phyloP scores from a whole-genome alignment of 2,888 invertebrate genomes.

The Chloromyia formosa region DNA sequence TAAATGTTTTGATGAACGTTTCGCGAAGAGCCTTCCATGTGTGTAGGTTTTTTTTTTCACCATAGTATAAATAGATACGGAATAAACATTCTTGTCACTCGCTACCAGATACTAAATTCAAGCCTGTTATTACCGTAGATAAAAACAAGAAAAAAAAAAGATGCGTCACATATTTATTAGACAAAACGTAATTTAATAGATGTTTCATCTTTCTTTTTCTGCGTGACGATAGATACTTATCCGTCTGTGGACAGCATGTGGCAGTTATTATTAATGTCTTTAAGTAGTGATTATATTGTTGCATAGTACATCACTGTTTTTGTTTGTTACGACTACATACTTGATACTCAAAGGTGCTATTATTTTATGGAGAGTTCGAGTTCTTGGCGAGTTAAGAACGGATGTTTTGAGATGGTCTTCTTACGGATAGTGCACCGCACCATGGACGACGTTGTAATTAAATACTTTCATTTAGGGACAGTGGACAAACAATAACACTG shows the following conservation, averaged over 20 bases:
- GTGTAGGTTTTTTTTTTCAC: neutral
- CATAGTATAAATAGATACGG: neutral
- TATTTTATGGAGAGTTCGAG: too few species aligned
- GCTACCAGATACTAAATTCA: neutral
- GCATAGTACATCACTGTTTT: neutral
- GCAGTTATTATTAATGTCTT: neutral
- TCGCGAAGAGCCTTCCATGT: neutral
- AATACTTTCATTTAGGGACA: too few species aligned
- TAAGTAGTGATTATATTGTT: neutral
- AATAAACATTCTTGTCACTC: too few species aligned
- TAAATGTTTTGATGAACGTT: conserved; percentile 8
- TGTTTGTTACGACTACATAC: too few species aligned
- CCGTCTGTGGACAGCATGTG: neutral
- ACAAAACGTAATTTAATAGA: neutral
- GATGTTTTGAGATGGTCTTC: too few species aligned
- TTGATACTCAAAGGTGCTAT: too few species aligned
- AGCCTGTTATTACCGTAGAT: neutral
- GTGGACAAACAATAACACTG: too few species aligned
- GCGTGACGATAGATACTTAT: neutral
- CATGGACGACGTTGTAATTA: too few species aligned
- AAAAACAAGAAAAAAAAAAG: neutral
- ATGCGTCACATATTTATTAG: neutral
- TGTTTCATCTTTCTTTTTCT: neutral
- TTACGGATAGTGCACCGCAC: too few species aligned
- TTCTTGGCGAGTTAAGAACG: too few species aligned